Percentiles rank a stretch among this genome's conserved stretches.
phyloP scores from a whole-genome alignment of 2,797 vertebrate species.

The Podarcis siculus region DNA sequence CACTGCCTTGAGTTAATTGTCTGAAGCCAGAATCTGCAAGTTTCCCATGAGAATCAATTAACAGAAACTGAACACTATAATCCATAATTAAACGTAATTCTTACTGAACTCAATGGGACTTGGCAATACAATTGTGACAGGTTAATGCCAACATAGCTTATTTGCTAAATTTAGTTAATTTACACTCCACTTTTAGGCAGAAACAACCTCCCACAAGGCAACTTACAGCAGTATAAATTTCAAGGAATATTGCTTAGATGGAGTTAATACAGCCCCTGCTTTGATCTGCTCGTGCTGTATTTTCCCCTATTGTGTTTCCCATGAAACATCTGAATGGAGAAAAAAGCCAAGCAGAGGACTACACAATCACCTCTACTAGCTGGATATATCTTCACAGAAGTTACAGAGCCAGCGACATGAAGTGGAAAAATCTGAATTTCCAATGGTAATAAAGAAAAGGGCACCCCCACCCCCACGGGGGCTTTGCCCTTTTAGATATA shows the following conservation, averaged over 20 bases:
- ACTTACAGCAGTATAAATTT: neutral
- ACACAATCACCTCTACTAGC: neutral
- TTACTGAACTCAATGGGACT: neutral
- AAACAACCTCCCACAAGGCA: neutral
- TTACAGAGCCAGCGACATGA: neutral
- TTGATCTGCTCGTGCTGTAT: neutral
- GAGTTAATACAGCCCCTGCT: neutral
- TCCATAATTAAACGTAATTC: neutral
- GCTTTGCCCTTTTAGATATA: neutral
- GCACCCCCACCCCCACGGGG: too few relatives aligned
- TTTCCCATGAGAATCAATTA: too few relatives aligned
- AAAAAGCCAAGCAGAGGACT: neutral
- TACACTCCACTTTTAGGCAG: neutral
- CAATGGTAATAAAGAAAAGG: neutral
- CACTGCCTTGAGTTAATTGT: too few relatives aligned
- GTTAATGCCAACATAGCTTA: neutral
- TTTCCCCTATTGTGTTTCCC: neutral
- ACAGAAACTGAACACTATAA: too few relatives aligned
- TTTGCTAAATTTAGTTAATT: neutral
- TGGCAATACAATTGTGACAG: neutral
- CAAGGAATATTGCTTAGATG: neutral
- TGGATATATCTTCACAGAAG: neutral
- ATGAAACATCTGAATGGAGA: neutral
- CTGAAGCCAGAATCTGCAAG: too few relatives aligned
- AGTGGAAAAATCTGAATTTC: neutral